These are phyloP conservation scores for Actinia equina DNA, from an alignment of 64 coral and sea anemone genomes.

Conservation along the genomic window DNA sequence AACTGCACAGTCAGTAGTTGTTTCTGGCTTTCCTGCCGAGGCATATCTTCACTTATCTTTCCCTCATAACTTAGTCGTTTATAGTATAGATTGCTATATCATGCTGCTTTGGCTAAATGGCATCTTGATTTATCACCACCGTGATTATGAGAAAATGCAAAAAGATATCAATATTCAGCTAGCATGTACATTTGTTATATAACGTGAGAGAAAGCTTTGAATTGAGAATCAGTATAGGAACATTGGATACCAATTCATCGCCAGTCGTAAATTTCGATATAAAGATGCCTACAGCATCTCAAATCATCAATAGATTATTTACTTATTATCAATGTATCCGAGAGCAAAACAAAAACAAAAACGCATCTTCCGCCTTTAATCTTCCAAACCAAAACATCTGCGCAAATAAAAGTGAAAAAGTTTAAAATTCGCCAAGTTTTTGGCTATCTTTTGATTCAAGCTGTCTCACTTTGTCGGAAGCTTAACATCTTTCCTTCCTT, in stretches of 20 bases:
- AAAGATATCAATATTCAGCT: not conserved
- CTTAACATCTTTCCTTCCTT: too few species aligned
- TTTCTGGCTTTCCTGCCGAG: not conserved
- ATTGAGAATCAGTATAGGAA: too few species aligned
- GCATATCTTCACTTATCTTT: not conserved
- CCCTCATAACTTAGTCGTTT: not conserved
- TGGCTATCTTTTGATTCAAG: not conserved
- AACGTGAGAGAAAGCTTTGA: not conserved
- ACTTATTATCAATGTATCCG: not conserved
- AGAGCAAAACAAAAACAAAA: not conserved
- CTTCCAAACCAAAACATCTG: not conserved
- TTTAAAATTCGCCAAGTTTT: not conserved
- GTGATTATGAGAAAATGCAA: not conserved
- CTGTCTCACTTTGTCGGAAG: too few species aligned
- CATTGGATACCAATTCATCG: too few species aligned
- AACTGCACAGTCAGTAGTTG: not conserved
- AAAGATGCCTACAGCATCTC: not conserved
- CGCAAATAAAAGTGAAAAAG: not conserved
- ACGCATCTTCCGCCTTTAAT: not conserved
- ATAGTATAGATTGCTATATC: not conserved
- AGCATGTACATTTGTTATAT: not conserved
- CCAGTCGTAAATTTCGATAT: too few species aligned
- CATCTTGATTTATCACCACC: not conserved
- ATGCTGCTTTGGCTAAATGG: not conserved
- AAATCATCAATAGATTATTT: not conserved